These are phyloP conservation scores for Perca schrenkii DNA, from an alignment of 2,113 vertebrate genomes.

Conservation along the genomic window DNA sequence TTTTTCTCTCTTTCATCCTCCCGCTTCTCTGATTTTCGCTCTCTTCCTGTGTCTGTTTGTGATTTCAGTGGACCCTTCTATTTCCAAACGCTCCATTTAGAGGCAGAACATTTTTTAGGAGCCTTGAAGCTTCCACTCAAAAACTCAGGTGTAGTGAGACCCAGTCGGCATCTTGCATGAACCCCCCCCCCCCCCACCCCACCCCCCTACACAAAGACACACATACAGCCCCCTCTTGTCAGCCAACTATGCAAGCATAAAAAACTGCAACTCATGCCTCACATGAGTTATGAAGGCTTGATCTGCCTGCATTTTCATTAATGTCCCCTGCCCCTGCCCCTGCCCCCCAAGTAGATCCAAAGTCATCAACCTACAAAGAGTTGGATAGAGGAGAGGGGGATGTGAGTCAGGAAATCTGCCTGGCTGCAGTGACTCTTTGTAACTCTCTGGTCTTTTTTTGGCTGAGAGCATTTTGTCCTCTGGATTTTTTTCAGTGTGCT, in stretches of 20 bases:
- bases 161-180: slow-evolving; percentile 92
- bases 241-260: slow-evolving; percentile 37
- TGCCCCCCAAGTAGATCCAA: slow-evolving; percentile 81
- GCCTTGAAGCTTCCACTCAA: slow-evolving; percentile 90
- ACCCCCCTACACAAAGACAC: slow-evolving; percentile 23
- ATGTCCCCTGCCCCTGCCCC: slow-evolving; percentile 18
- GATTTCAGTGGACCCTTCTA: slow-evolving; percentile 96
- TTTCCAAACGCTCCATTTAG: slow-evolving; percentile 93
- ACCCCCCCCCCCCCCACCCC: slow-evolving; percentile 50
- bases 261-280: slow-evolving; percentile 78
- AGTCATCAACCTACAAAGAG: slow-evolving; percentile 43
- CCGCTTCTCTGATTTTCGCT: slow-evolving; percentile 44
- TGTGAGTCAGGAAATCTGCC: background rate
- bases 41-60: slow-evolving; percentile 90
- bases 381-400: background rate
- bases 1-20: slow-evolving; percentile 46
- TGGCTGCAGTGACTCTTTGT: slow-evolving; percentile 21
- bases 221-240: slow-evolving; percentile 37
- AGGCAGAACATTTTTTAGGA: slow-evolving; percentile 91
- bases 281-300: slow-evolving; percentile 83
- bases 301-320: slow-evolving; percentile 72
- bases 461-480: slow-evolving; percentile 38
- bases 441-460: background rate
- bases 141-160: slow-evolving; percentile 88
- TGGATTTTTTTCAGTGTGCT: slow-evolving; percentile 42